Evolutionary conservation across 2,888 invertebrate species (phyloP), one percentile per base, ranked within the genome.

Genomic region (Phortica okadai): DNA sequence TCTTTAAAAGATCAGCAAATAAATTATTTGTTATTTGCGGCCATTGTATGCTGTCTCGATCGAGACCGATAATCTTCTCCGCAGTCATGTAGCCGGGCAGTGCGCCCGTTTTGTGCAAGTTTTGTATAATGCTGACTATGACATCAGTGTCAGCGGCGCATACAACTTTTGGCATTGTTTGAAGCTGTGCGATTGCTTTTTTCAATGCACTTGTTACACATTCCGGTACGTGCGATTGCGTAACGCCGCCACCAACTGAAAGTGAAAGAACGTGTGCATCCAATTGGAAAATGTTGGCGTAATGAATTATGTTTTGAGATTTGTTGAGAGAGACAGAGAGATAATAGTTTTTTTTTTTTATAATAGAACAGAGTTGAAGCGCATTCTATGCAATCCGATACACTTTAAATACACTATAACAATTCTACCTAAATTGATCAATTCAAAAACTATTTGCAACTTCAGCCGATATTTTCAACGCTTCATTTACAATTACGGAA

Each of bases 11-110:
- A 44, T 91, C 90, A 0, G 93, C 90, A 83, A 94, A 94, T 0
- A 91, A 82, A 16, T 92, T 91, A 4, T 92, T 83, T 5, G 93
- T 90, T 56, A 93, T 92, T 42, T 90, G 80, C 33, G 83, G 75
- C 90, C 92, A 92, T 54, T 88, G 80, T 42, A 81, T 62, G 2
- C 76, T 25, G 64, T 87, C 88, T 14, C 83, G 80, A 89, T 96
- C 95, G 1, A 93, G 80, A 56, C 92, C 91, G 11, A 91, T 87
- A n/a, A 95, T 90, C 88, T 94, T 95, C 88, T 96, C 95, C 21
- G 94, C 93, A 0, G 95, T 96, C 45, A 94, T 85, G 25, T 86
- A 88, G 8, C 91, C 91, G 4, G 93, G 93, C 74, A 92, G 84
- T 66, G 89, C 84, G 56, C 89, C 82, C 5, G 70, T 75, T 8